Percentiles rank a stretch among this genome's conserved stretches.
These are phyloP conservation scores for Pteruthius melanotis DNA, from an alignment of 2,113 vertebrate species.

Conservation along the genomic window DNA sequence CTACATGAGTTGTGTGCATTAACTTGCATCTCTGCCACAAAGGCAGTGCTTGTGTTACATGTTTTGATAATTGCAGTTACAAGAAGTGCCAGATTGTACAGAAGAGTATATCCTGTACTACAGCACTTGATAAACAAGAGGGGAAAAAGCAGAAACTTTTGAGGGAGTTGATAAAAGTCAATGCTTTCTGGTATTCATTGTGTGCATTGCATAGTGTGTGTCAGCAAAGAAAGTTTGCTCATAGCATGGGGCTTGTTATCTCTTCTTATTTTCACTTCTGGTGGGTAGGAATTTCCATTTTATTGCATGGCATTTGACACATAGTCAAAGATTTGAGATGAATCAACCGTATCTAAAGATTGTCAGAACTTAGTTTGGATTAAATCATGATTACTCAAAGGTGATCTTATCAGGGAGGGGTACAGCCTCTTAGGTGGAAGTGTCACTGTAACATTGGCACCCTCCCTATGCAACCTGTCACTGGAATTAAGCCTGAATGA, in stretches of 20 bases:
- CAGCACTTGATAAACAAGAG: not conserved
- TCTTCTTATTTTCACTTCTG: not conserved
- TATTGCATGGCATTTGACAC: not conserved
- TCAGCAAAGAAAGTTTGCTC: not conserved
- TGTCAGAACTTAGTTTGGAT: not conserved
- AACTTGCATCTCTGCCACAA: not conserved
- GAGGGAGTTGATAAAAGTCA: not conserved
- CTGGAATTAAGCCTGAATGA: not conserved
- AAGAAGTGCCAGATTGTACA: not conserved
- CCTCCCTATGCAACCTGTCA: not conserved
- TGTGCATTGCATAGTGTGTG: not conserved
- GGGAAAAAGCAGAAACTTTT: not conserved
- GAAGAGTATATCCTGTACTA: not conserved
- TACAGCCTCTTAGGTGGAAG: not conserved
- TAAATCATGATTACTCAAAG: not conserved
- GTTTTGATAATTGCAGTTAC: not conserved
- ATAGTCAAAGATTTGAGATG: not conserved
- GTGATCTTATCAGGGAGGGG: not conserved
- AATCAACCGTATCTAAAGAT: not conserved
- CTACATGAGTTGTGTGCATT: not conserved
- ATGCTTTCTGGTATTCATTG: not conserved
- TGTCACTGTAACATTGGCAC: rapidly evolving
- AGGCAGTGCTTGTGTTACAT: not conserved
- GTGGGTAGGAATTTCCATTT: not conserved
- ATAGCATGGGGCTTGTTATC: rapidly evolving